Evolutionary conservation across 2,888 invertebrate genomes (phyloP), one percentile per base, ranked within the genome.

Genomic region (Agonopterix subpropinquella): DNA sequence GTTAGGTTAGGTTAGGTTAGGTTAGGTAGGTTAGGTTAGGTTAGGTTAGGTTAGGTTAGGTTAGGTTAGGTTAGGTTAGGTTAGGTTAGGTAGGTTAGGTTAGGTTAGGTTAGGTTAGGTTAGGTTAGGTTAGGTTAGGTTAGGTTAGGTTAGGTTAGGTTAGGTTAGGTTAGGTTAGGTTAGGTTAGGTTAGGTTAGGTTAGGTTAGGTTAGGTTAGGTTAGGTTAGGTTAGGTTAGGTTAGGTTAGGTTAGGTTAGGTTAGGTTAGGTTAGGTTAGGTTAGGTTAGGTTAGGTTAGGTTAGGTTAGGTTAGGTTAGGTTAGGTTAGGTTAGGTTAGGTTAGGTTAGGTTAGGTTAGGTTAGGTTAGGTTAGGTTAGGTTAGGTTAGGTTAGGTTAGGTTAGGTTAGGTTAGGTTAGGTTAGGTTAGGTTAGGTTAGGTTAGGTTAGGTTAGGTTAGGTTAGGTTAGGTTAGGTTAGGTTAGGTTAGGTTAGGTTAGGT

Each of bases 171-270:
- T 50, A 50, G 50, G 50, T 50, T 50, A 50, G 50, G 50, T 50
- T 50, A 50, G 53, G 50, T 50, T 53, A 50, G 53, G 50, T 50
- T 50, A 50, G 50, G 53, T 50, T 50, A 50, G 50, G 53, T 15
- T 15, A 15, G 15, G 15, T 15, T 53, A 48, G 48, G 15, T 15
- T 15, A 15, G n/a, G n/a, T n/a, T n/a, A n/a, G n/a, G n/a, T n/a
- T n/a, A n/a, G n/a, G 15, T 15, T 15, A 15, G 15, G 15, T 15
- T 15, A 15, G 15, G 15, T 15, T n/a, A n/a, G n/a, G n/a, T n/a
- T n/a, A n/a, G n/a, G n/a, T 15, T 15, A 15, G 15, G 15, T 15
- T 15, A 15, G 15, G 15, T 15, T 15, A 15, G 53, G 53, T 50
- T 50, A 47, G 53, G 50, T 15, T 15, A 15, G 15, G 15, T 15